Base-by-base conservation (phyloP, 2,888 invertebrate genomes). In the Trissolcus japonicus region DNA sequence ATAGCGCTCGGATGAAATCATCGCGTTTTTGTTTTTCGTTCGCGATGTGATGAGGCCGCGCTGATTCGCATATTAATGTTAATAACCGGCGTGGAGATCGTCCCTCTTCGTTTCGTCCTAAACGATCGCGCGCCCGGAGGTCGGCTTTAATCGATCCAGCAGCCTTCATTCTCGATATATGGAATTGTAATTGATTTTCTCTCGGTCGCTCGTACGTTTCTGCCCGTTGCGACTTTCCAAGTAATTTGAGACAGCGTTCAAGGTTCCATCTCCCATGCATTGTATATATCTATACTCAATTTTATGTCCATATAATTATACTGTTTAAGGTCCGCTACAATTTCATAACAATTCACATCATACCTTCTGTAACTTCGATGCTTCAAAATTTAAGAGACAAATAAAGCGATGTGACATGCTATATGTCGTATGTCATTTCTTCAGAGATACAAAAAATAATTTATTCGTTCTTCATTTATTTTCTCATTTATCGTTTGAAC, bases 131-230 rank as follows among this genome's bases (percentile, higher is more conserved):
- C 61, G 40, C 35, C 17, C 73, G 63, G 67, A 77, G 77, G 77
- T 77, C 77, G 68, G 16, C 14, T 59, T 72, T 73, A 77, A 77
- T 77, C 68, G 72, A 77, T 72, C 67, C 46, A 40, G 60, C 62
- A 73, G 73, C 77, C 77, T 77, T 77, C 72, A 72, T 72, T 57
- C 77, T 72, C 67, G 55, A 76, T 76, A 72, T 76, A 72, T 67
- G 67, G 76, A 76, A 76, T 72, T 61, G 76, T 76, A 76, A 76
- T 76, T 61, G 76, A 76, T 76, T 72, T 67, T 63, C 67, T 72
- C 62, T 66, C 54, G 54, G 53, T 59, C 57, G 63, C 57, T 67
- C 59, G 68, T 65, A 40, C 59, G 68, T 69, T 75, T 65, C 61
- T 60, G 51, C 76, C 14, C 54, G 11, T 9, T 35, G 35, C 62